Percentiles rank a stretch among this genome's conserved stretches.
phyloP scores from a whole-genome alignment of 2,113 vertebrate species.

The Pseudorectes ferrugineus region DNA sequence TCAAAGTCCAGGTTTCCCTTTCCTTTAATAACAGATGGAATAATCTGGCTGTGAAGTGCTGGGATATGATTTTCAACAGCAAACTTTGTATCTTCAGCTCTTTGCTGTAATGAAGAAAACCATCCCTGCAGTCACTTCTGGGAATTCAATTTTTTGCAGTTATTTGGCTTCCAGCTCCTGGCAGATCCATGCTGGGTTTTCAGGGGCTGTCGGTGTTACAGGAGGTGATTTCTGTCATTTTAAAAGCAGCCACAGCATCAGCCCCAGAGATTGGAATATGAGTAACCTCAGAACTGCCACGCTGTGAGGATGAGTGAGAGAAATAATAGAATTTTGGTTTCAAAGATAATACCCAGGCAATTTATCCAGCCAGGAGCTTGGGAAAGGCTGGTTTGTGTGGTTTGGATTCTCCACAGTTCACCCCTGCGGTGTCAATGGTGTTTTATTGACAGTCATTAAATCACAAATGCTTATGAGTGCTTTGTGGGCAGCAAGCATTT shows the following conservation, averaged over 20 bases:
- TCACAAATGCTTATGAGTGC: neutral
- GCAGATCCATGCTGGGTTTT: neutral
- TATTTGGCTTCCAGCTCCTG: slow-evolving; percentile 15
- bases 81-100: neutral
- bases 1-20: neutral
- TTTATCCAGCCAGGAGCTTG: neutral
- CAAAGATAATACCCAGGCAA: neutral
- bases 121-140: neutral
- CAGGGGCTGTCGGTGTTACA: neutral
- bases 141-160: slow-evolving; percentile 20
- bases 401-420: neutral
- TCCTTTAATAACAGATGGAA: neutral
- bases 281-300: neutral
- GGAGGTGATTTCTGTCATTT: neutral
- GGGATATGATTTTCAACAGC: neutral
- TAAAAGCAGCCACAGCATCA: neutral
- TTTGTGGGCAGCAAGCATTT: slow-evolving; percentile 1
- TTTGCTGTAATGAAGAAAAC: slow-evolving; percentile 1
- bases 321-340: neutral
- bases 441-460: neutral
- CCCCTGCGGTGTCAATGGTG: neutral
- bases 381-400: neutral
- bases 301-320: neutral
- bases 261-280: neutral
- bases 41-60: neutral